Base-by-base conservation (phyloP, 2,888 invertebrate genomes). In the Drosophila mulleri region DNA sequence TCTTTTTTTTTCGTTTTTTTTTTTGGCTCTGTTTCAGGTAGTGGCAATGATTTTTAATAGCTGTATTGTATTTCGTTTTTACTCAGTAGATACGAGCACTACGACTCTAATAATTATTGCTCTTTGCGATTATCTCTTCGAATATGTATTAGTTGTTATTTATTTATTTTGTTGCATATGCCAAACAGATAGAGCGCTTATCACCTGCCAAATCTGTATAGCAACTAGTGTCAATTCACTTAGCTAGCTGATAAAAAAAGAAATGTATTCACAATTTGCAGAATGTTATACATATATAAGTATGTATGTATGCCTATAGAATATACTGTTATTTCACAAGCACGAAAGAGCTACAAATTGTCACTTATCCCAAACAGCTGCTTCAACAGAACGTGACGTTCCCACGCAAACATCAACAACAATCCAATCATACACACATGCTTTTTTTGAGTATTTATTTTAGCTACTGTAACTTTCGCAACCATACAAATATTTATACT, bases 21-120 rank as follows among this genome's bases (percentile, higher is more conserved):
- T 72, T 58, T 65, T 62, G 42, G 59, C 59, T 70, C 18, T 42
- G 52, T 53, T 60, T 72, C 63, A 47, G 59, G 35, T 53, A 32
- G 16, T 57, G 47, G 53, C 60, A 63, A 44, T 58, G 74, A 65
- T 77, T 77, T 76, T 77, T 56, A 73, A 77, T 77, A 74, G 75
- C 53, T 54, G 65, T 75, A 72, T 72, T 77, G 62, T 77, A 57
- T 65, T 73, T 48, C 32, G 52, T 23, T 35, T 35, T 37, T 37
- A 44, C 53, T 69, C 66, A 32, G 63, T 53, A 63, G 75, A 67
- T 72, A 76, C 57, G 60, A 45, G 54, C 54, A 47, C 41, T 26
- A 44, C 67, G 42, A 32, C 58, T 77, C 39, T 75, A 77, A 77
- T 32, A 48, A 12, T 18, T 32, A 50, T 77, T 67, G 73, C 63